Conservation (phyloP, 2,888 invertebrate species). For the Charanyca ferruginea region DNA sequence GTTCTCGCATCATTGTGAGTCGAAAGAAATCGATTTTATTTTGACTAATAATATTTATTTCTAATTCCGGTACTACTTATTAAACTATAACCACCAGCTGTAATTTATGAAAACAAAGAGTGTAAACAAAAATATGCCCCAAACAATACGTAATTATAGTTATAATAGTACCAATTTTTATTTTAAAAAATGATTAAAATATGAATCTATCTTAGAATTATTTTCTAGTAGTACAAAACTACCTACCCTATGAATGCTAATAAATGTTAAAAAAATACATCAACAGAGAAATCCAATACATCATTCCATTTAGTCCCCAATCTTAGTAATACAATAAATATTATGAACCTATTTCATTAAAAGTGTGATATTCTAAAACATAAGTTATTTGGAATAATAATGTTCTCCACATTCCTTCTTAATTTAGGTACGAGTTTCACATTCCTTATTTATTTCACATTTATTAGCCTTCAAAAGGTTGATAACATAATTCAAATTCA, state of each 20-base stretch:
- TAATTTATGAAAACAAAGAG: background rate
- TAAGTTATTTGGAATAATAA: background rate
- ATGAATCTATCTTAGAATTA: too few relatives aligned
- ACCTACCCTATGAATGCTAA: conserved; percentile 17
- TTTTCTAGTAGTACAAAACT: background rate
- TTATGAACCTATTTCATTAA: too few relatives aligned
- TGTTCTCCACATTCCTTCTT: too few relatives aligned
- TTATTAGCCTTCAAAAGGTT: conserved; percentile 38
- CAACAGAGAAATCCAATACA: too few relatives aligned
- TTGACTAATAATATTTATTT: conserved; percentile 4
- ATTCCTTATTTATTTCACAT: background rate
- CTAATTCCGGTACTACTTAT: background rate
- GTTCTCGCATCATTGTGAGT: conserved; percentile 8
- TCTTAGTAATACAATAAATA: too few relatives aligned
- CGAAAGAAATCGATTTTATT: conserved; percentile 1
- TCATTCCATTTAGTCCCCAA: too few relatives aligned
- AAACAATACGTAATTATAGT: too few relatives aligned
- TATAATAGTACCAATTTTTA: too few relatives aligned
- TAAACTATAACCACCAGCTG: background rate
- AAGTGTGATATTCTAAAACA: background rate
- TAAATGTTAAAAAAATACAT: background rate
- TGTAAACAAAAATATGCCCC: background rate
- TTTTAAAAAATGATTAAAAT: too few relatives aligned
- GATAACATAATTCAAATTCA: background rate
- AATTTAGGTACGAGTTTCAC: too few relatives aligned